Base-by-base conservation (phyloP, 1,140 invertebrate genomes). In the Holotrichia oblita region DNA sequence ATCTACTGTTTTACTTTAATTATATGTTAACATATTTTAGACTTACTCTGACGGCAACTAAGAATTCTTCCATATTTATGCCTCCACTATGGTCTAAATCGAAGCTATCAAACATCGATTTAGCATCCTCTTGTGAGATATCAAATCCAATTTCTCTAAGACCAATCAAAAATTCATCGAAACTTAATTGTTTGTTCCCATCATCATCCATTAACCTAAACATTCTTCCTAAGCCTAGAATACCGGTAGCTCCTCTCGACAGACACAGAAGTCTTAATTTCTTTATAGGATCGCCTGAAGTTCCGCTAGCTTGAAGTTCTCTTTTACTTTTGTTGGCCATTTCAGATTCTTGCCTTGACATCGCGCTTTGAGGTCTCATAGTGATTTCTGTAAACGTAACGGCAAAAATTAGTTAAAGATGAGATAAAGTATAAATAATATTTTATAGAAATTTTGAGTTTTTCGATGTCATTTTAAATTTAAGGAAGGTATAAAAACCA, bases 141-240 rank as follows among this genome's bases (percentile, higher is more conserved):
- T 93, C 90, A 69, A 98, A 84, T 2, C 95, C 96, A 24, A 92
- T 92, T 80, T 98, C 95, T 69, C 90, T 89, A 41, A 99, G 88
- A 6, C 97, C 97, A 87, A 91, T 91, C 2, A 88, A 87, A 83
- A 99, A 97, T 87, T 99, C 97, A 77, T 96, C 93, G 41, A 92
- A 89, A 82, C 93, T 95, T 27, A 99, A 87, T 48, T 92, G 90
- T 84, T 94, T 95, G 87, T 93, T 97, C 22, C 93, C 93, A 87
- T 99, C 96, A 80, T 98, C 96, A 85, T 99, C 97, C 93, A 99
- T 97, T 73, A 94, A 90, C 74, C 96, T 92, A 86, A 99, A 99
- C 80, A 94, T 88, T 86, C 97, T 97, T 83, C 94, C 95, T 55
- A 98, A 86, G 0, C 95, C 95, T 81, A 98, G 90, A 82, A 99